Base-by-base conservation (phyloP, 2,797 vertebrate genomes). In the Hephaestus fuliginosus region DNA sequence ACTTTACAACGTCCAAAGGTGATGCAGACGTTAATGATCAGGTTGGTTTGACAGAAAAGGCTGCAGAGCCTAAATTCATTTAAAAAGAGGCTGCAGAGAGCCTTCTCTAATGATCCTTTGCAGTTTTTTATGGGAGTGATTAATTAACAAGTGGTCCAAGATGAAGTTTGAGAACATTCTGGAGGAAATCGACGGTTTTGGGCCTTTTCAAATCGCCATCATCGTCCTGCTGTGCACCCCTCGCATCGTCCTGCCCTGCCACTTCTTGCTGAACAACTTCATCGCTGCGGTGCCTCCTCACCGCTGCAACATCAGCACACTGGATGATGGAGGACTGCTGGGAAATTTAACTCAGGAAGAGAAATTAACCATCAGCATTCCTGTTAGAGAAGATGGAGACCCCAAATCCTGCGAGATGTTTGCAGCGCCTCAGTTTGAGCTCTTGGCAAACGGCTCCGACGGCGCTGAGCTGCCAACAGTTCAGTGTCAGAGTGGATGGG, bases 91-190 rank as follows among this genome's bases (percentile, higher is more conserved):
- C 0, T 1, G 11, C 2, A 79, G 28, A n/a, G n/a, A 43, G 7
- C 25, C 9, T 18, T 17, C 3, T 39, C n/a, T 36, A 5, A 25
- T 25, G 25, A 25, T 25, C 25, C 1, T 2, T 13, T n/a, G 62
- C 53, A 56, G 70, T 25, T 25, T 25, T 25, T 2, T 25, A 25
- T 28, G 25, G 17, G 0, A 9, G 22, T 3, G 44, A 8, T 36
- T 36, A 36, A 36, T 36, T 36, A 36, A 36, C 7, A 46, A 1
- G 28, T 15, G n/a, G 3, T 28, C 3, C 30, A 93, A 58, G 57
- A 98, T 97, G 97, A 94, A 90, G 70, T 97, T 98, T 51, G 97
- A 99, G 57, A 94, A 85, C 5, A 88, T 97, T 78, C 87, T 99
- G 55, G 83, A 92, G 1, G 95, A 97, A 81, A 89, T 76, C 0